Percentiles rank a stretch among this genome's conserved stretches.
phyloP scores from a whole-genome alignment of 92 coral and sea anemone genomes.

The Paragorgia papillata region DNA sequence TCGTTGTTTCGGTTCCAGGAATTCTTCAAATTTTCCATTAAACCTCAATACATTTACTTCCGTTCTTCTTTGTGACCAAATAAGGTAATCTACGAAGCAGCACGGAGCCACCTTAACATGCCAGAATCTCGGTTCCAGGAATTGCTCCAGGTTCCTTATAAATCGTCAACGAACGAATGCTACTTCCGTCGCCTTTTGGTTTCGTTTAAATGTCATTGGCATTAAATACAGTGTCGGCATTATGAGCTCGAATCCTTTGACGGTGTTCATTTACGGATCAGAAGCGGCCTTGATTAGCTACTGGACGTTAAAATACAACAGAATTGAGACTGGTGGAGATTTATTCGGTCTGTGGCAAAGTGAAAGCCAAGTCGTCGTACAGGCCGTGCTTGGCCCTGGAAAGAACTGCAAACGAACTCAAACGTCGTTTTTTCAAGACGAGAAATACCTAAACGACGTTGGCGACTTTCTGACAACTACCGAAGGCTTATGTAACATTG shows the following conservation, averaged over 20 bases:
- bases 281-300: constrained; percentile 49
- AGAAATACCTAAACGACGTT: constrained; percentile 62
- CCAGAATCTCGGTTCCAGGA: too few species aligned
- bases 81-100: too few species aligned
- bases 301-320: constrained; percentile 66
- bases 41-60: too few species aligned
- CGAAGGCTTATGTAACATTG: constrained; percentile 78
- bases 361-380: constrained; percentile 51
- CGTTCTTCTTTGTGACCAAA: too few species aligned
- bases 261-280: constrained; percentile 54
- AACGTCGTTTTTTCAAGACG: constrained; percentile 73
- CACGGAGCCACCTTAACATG: too few species aligned
- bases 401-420: constrained; percentile 57
- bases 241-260: constrained; percentile 19
- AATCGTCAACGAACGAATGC: not conserved
- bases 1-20: too few species aligned
- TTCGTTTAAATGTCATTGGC: too few species aligned
- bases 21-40: too few species aligned
- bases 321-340: constrained; percentile 79
- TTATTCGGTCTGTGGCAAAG: constrained; percentile 68
- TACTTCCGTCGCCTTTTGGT: not conserved
- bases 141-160: not conserved
- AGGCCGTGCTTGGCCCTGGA: constrained; percentile 82
- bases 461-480: constrained; percentile 61
- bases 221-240: not conserved